Percentiles rank a stretch among this genome's conserved stretches.
These are phyloP conservation scores for Agrotis ipsilon DNA, from an alignment of 2,888 invertebrate species.

Conservation along the genomic window DNA sequence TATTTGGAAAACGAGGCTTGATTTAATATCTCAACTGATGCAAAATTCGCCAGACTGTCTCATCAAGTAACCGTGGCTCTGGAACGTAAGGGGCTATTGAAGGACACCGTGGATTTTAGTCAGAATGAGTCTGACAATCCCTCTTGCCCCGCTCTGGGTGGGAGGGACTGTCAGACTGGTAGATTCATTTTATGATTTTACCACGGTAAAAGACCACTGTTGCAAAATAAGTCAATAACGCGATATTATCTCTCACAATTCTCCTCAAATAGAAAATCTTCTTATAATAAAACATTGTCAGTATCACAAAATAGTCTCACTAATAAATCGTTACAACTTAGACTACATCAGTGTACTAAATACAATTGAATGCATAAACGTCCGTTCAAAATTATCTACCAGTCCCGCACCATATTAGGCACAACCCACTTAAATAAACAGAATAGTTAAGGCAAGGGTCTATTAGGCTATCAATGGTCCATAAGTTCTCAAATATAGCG, in stretches of 20 bases:
- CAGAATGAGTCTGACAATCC: no score
- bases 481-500: slow-evolving; percentile 55
- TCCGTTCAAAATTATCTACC: slow-evolving; percentile 14
- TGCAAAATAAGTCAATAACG: slow-evolving; percentile 12
- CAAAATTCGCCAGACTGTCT: background rate
- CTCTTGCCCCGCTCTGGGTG: no score
- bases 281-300: slow-evolving; percentile 35
- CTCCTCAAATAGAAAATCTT: slow-evolving; percentile 21
- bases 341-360: slow-evolving; percentile 6
- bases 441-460: slow-evolving; percentile 31
- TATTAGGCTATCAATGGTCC: slow-evolving; percentile 52
- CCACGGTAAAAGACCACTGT: background rate
- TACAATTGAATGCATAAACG: slow-evolving; percentile 26
- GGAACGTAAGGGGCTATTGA: no score
- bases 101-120: no score
- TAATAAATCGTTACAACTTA: slow-evolving; percentile 25
- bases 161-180: no score
- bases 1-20: slow-evolving; percentile 1
- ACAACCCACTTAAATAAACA: slow-evolving; percentile 38
- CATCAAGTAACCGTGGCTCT: no score
- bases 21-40: slow-evolving; percentile 11
- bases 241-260: slow-evolving; percentile 17
- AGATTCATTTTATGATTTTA: no score
- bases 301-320: slow-evolving; percentile 8
- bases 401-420: slow-evolving; percentile 11